phyloP scores from a whole-genome alignment of 2,888 invertebrate genomes.

The Bibio marci region DNA sequence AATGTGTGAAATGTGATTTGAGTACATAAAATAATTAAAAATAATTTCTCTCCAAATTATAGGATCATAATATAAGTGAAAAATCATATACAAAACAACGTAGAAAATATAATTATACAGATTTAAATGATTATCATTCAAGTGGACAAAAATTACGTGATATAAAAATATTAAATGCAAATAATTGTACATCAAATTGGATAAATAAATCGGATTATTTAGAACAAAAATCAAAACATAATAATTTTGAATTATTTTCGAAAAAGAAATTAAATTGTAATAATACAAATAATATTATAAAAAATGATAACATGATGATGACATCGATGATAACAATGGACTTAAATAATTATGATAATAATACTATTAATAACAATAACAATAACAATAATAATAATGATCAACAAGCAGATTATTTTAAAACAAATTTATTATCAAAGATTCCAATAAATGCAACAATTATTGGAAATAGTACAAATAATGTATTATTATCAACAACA shows the following conservation, averaged over 20 bases:
- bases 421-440: slow-evolving; percentile 22
- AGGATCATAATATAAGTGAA: slow-evolving; percentile 29
- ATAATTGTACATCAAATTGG: slow-evolving; percentile 23
- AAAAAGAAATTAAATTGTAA: too few species aligned
- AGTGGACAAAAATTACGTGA: slow-evolving; percentile 25
- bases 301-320: too few species aligned
- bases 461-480: slow-evolving; percentile 18
- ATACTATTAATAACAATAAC: too few species aligned
- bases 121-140: too few species aligned
- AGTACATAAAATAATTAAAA: too few species aligned
- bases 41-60: background rate
- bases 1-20: too few species aligned
- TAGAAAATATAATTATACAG: slow-evolving; percentile 22
- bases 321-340: too few species aligned
- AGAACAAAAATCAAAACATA: slow-evolving; percentile 5
- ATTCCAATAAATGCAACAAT: slow-evolving; percentile 26
- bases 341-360: too few species aligned
- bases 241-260: too few species aligned
- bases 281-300: too few species aligned
- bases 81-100: slow-evolving; percentile 26
- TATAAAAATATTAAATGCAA: slow-evolving; percentile 25
- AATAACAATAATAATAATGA: too few species aligned
- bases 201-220: slow-evolving; percentile 7
- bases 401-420: slow-evolving; percentile 14
- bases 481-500: too few species aligned